A percentile compares a stretch with the other conserved stretches of the same genome.
phyloP scores from a whole-genome alignment of 2,113 vertebrate genomes.

The Bubalus kerabau region DNA sequence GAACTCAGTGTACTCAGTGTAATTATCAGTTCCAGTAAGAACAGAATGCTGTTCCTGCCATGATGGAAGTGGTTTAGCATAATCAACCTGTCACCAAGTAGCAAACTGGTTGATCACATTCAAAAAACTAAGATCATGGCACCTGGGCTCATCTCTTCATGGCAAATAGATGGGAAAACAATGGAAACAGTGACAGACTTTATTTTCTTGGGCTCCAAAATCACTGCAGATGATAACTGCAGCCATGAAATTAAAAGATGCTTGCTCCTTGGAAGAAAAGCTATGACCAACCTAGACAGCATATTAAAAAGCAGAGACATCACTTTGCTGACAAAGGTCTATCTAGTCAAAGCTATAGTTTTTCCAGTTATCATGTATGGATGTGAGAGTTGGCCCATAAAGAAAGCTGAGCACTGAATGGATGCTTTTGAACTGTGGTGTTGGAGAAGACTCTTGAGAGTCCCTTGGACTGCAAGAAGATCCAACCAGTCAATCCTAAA shows the following conservation, averaged over 20 bases:
- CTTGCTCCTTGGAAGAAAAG: not conserved
- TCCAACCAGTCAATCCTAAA: not conserved
- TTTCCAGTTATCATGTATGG: not conserved
- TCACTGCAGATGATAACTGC: not conserved
- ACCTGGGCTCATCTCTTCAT: not conserved
- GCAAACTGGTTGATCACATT: not conserved
- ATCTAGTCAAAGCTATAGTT: not conserved
- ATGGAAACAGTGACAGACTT: not conserved
- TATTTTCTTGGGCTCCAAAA: not conserved
- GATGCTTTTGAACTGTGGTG: not conserved
- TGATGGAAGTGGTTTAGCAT: not conserved
- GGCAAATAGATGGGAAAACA: not conserved
- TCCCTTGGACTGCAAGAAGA: not conserved
- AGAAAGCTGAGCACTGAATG: not conserved
- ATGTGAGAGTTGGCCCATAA: not conserved
- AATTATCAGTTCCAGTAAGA: not conserved
- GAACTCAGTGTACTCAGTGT: not conserved
- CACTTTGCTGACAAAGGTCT: not conserved
- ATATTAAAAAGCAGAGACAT: not conserved
- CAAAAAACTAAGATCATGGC: not conserved
- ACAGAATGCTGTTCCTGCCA: not conserved
- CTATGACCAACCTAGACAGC: not conserved
- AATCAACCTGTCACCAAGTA: not conserved
- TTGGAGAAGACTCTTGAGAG: not conserved
- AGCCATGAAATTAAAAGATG: not conserved